A percentile compares a stretch with the other conserved stretches of the same genome.
Evolutionary conservation across 2,797 vertebrate genomes (phyloP).

Genomic region (Poecilia velifera): DNA sequence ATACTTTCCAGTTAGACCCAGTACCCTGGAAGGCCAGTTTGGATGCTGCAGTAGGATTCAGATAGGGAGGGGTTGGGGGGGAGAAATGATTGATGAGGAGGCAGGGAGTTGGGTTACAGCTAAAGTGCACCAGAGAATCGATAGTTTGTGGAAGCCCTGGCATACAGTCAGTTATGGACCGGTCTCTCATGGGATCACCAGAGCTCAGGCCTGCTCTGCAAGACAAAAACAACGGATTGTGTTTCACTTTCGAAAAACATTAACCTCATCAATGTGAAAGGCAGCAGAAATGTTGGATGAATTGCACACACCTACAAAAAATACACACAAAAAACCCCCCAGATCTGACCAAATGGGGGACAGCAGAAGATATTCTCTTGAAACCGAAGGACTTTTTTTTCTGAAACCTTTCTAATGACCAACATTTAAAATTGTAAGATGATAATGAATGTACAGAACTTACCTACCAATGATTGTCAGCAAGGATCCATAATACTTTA

Average conservation of each 20-base stretch:
- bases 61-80: slow-evolving; percentile 25
- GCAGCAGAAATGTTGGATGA: slow-evolving; percentile 11
- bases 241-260: slow-evolving; percentile 61
- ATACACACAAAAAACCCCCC: background rate
- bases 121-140: slow-evolving; percentile 76
- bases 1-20: slow-evolving; percentile 71
- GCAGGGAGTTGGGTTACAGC: slow-evolving; percentile 73
- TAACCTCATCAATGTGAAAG: slow-evolving; percentile 34
- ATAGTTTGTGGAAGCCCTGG: slow-evolving; percentile 67
- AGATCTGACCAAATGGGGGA: background rate
- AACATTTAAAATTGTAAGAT: background rate
- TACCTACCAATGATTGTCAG: background rate
- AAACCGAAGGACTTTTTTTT: background rate
- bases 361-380: background rate
- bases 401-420: background rate
- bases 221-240: slow-evolving; percentile 60
- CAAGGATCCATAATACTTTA: background rate
- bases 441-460: background rate
- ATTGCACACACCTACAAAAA: slow-evolving; percentile 8
- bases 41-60: slow-evolving; percentile 58
- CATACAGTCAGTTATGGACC: slow-evolving; percentile 54
- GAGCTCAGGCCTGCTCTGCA: slow-evolving; percentile 26
- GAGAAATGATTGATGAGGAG: slow-evolving; percentile 56
- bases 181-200: slow-evolving; percentile 45
- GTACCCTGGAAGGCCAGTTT: slow-evolving; percentile 56